These are phyloP conservation scores for Actenoides lindsayi DNA, from an alignment of 2,113 vertebrate species.

Conservation along the genomic window DNA sequence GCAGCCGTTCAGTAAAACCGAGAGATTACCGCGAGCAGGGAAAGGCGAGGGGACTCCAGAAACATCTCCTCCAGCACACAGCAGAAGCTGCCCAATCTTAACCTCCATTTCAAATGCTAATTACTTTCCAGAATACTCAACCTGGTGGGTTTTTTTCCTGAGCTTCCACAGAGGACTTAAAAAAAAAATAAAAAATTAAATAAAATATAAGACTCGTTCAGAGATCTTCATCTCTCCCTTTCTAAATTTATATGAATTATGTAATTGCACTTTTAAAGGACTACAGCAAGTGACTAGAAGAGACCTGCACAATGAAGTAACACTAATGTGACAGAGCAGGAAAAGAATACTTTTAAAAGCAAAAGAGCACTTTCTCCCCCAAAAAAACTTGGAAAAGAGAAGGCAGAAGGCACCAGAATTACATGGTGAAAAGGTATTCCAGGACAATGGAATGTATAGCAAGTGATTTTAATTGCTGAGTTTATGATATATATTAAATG, in stretches of 20 bases:
- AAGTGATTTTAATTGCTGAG: background rate
- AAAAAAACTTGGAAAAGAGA: background rate
- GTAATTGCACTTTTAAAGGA: background rate
- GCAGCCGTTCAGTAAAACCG: background rate
- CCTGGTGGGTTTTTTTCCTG: background rate
- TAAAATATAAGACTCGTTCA: background rate
- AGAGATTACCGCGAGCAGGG: background rate
- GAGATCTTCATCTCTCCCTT: background rate
- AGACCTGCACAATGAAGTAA: background rate
- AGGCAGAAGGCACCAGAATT: background rate
- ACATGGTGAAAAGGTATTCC: background rate
- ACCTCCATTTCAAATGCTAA: background rate
- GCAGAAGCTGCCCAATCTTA: background rate
- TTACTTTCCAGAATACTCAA: background rate
- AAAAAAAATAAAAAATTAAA: background rate
- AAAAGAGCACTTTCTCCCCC: background rate
- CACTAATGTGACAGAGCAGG: background rate
- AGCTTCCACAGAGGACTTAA: background rate
- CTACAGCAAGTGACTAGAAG: background rate
- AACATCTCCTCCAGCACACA: background rate
- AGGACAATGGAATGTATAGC: background rate
- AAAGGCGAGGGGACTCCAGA: background rate
- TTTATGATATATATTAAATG: background rate
- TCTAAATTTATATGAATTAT: slow-evolving; percentile 7
- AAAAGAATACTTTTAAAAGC: background rate